Evolutionary conservation across 2,888 invertebrate species (phyloP).

Genomic region (Deladenus siricidicola): DNA sequence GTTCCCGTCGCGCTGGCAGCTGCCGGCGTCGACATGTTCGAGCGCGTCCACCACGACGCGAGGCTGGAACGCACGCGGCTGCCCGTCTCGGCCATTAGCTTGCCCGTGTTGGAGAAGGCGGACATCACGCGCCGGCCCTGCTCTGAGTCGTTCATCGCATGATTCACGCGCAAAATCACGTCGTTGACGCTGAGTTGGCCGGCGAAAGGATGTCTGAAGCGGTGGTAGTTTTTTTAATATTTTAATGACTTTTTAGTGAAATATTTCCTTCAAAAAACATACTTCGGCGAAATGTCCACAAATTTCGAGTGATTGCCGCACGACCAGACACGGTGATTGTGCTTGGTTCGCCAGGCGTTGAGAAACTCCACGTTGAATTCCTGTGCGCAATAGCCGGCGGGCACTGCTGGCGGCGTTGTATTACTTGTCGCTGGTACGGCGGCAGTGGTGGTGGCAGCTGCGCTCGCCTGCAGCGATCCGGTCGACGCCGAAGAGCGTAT

Average conservation of each 20-base stretch:
- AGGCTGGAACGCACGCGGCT: slow-evolving; percentile 36
- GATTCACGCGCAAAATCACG: slow-evolving; percentile 62
- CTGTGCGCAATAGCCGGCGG: not conserved
- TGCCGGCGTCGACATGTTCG: not conserved
- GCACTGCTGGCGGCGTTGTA: no score
- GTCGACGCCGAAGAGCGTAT: not conserved
- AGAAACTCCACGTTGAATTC: slow-evolving; percentile 78
- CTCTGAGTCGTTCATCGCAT: slow-evolving; percentile 37
- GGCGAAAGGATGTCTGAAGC: slow-evolving; percentile 73
- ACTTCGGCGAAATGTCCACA: slow-evolving; percentile 63
- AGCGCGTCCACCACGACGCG: slow-evolving; percentile 35
- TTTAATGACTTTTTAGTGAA: not conserved
- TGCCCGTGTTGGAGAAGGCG: slow-evolving; percentile 40
- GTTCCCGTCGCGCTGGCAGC: not conserved
- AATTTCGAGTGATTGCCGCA: slow-evolving; percentile 63
- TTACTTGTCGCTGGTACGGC: no score
- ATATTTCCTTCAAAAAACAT: slow-evolving; percentile 15
- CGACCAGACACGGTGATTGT: slow-evolving; percentile 79
- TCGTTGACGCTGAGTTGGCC: slow-evolving; percentile 88
- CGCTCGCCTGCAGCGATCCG: not conserved
- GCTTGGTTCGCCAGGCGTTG: slow-evolving; percentile 74
- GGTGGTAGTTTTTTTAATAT: not conserved
- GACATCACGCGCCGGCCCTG: slow-evolving; percentile 39
- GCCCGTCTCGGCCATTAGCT: slow-evolving; percentile 36
- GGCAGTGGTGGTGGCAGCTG: not conserved